Evolutionary conservation across 2,113 vertebrate species (phyloP).

Genomic region (Actenoides hombroni): DNA sequence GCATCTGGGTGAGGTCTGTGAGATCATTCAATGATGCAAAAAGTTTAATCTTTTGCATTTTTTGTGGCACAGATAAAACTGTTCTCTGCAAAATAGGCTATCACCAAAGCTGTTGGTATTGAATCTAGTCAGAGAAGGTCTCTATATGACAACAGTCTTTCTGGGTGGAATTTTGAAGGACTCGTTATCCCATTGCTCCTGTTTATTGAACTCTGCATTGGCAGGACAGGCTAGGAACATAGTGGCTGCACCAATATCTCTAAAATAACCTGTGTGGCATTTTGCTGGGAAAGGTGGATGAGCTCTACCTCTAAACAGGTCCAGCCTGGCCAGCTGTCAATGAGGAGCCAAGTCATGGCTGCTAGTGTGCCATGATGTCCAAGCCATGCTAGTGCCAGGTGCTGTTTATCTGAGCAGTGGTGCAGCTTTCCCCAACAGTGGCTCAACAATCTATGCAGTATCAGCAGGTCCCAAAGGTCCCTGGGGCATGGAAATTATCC

Average conservation of each 20-base stretch:
- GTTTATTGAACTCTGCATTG: background rate
- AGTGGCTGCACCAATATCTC: background rate
- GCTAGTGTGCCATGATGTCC: rapidly evolving
- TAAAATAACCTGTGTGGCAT: background rate
- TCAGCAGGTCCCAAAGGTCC: background rate
- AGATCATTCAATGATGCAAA: background rate
- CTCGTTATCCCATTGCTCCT: rapidly evolving
- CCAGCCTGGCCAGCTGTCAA: background rate
- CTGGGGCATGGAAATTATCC: background rate
- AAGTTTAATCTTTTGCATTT: background rate
- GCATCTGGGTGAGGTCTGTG: background rate
- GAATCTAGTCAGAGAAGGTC: background rate
- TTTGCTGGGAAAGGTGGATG: background rate
- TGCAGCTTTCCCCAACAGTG: rapidly evolving
- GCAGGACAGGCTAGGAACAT: background rate
- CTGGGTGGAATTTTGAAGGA: background rate
- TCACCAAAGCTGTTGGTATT: background rate
- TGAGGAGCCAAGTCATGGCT: background rate
- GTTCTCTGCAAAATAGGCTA: background rate
- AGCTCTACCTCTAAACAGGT: background rate
- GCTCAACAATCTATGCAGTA: background rate
- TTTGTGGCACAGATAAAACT: background rate
- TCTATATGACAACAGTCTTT: no score
- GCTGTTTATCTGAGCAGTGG: background rate
- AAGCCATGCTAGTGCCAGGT: background rate